Evolutionary conservation across 2,888 invertebrate genomes (phyloP), one percentile per base, ranked within the genome.

Genomic region (Philaethria dido): DNA sequence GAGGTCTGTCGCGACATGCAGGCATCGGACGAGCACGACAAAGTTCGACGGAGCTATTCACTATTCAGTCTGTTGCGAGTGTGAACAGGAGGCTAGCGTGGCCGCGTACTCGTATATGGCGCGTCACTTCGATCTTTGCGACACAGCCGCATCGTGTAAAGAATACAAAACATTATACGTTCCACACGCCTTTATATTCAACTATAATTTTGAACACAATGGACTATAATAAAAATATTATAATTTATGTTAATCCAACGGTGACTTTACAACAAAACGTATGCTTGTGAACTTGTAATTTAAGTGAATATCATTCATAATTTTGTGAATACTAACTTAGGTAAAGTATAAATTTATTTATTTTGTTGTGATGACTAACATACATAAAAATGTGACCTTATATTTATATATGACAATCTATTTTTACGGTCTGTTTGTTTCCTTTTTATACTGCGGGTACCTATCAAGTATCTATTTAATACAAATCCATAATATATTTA

Each of bases 41-140:
- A 66, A 72, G 62, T 68, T 71, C 71, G 22, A 57, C 20, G 22
- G 22, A 22, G 55, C 52, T 63, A 33, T 36, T 54, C 59, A 62
- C 48, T 42, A 54, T 57, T 75, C 69, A 74, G 75, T 71, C 63
- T 52, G 42, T 67, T 72, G 72, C 69, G 68, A 70, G 72, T 67
- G 66, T 64, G 66, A 62, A 64, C 50, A 62, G 55, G 33, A 63
- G 68, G 45, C 55, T 55, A 63, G 55, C 66, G 70, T 69, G 64
- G 68, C 57, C 52, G 54, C 45, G 22, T 55, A 39, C 52, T 50
- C 45, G 22, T 55, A 39, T 39, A 33, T 65, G 66, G 62, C 69
- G 62, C 69, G 47, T 65, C 63, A 50, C 36, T 69, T 47, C 70
- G 66, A 71, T 71, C 65, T 63, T 66, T 62, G 54, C 67, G 68